Evolutionary conservation across 2,888 invertebrate species (phyloP), one percentile per base, ranked within the genome.

Genomic region (Nomada ferruginata): DNA sequence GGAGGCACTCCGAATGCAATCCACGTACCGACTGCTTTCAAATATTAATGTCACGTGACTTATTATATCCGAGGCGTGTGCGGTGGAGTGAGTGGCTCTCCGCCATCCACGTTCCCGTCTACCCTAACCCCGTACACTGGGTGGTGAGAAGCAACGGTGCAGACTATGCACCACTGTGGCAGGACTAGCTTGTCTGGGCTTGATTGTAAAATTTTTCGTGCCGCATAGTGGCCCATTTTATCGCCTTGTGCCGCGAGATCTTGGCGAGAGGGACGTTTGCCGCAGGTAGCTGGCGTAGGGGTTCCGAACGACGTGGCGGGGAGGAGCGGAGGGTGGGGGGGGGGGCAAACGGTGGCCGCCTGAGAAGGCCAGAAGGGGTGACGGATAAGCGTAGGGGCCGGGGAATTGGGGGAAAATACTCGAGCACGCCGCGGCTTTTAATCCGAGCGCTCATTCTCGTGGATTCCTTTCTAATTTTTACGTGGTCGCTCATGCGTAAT

Each of bases 11-110:
- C 90, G 90, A 92, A 93, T 93, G 93, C 93, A 93, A 93, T 93
- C 91, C 93, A 93, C 93, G 93, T 93, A 93, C 93, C 92, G 90
- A 93, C 92, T 93, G 92, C 92, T 93, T 93, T 93, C 93, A 93
- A 93, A 93, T 93, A 93, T 93, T 93, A 93, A 93, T 93, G 93
- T 93, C 93, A 93, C 92, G 92, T 93, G 93, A 93, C 93, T 93
- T 93, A 93, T 93, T 93, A 93, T 93, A 92, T 92, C 92, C 90
- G 85, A 92, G 91, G 91, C 91, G 89, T 91, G 92, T 90, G 90
- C 91, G 89, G 91, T 90, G 91, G 91, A 91, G 92, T 89, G 92
- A 91, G 91, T 84, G 63, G 85, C 85, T 87, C 86, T 87, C 82
- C 85, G 82, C 83, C 89, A 85, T 89, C 88, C 85, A 81, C 64